Conservation (phyloP, 2,888 invertebrate species). For the Mesorhabditis spiculigera region DNA sequence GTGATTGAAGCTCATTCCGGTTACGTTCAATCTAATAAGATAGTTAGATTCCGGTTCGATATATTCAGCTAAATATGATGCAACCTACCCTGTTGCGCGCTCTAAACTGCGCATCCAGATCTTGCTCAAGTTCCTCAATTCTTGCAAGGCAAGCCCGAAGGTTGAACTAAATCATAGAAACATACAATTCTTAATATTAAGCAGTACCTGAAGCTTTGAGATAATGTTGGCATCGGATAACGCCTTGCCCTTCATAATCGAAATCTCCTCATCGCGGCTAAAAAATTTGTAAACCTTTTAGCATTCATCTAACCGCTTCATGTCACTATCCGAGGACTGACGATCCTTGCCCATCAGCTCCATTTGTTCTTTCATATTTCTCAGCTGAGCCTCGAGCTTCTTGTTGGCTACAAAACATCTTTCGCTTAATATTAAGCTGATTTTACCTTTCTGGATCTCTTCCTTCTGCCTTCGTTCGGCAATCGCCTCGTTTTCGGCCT, state of each 20-base stretch:
- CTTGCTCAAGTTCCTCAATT: slow-evolving; percentile 97
- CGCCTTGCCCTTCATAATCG: slow-evolving; percentile 79
- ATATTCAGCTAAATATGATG: not conserved
- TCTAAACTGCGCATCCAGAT: slow-evolving; percentile 91
- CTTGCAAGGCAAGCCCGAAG: slow-evolving; percentile 26
- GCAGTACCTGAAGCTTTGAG: slow-evolving; percentile 82
- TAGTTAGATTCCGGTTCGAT: not conserved
- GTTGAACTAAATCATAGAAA: slow-evolving; percentile 13
- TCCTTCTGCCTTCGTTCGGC: slow-evolving; percentile 43
- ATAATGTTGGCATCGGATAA: slow-evolving; percentile 97
- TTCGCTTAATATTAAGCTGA: not conserved
- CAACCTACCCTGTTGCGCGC: slow-evolving; percentile 59
- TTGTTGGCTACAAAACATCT: slow-evolving; percentile 68
- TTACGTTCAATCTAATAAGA: slow-evolving; percentile 29
- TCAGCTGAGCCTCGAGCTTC: slow-evolving; percentile 89
- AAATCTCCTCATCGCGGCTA: slow-evolving; percentile 90
- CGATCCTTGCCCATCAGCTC: slow-evolving; percentile 93
- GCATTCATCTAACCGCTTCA: slow-evolving; percentile 68
- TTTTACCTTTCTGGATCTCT: slow-evolving; percentile 35
- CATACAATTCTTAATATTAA: not conserved
- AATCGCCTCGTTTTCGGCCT: slow-evolving; percentile 33
- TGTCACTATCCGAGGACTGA: slow-evolving; percentile 91
- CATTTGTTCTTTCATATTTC: slow-evolving; percentile 92
- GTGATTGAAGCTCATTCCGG: slow-evolving; percentile 89
- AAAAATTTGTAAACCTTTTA: slow-evolving; percentile 8